Evolutionary conservation across 2,797 vertebrate genomes (phyloP).

Genomic region (Buphagus erythrorhynchus): DNA sequence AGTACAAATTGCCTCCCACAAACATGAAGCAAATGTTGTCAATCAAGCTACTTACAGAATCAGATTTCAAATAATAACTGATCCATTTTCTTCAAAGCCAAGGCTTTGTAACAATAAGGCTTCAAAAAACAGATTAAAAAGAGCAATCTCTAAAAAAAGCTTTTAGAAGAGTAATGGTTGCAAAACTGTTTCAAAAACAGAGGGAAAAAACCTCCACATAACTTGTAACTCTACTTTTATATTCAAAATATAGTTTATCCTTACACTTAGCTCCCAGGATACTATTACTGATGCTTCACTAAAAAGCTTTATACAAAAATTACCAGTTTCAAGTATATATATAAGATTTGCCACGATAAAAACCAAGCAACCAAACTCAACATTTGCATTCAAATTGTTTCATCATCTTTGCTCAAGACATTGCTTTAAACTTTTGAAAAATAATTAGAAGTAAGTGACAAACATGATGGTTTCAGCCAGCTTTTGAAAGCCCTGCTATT

Average conservation of each 20-base stretch:
- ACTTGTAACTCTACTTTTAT: neutral
- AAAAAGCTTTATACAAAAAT: neutral
- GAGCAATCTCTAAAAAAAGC: neutral
- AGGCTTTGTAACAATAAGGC: neutral
- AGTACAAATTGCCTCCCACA: neutral
- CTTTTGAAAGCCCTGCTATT: neutral
- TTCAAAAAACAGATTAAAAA: neutral
- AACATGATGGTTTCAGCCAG: neutral
- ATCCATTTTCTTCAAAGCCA: neutral
- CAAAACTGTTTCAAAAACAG: neutral
- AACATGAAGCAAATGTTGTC: neutral
- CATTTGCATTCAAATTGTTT: neutral
- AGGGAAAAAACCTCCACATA: rapidly evolving
- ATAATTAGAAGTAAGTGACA: neutral
- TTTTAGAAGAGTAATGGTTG: neutral
- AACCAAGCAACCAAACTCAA: neutral
- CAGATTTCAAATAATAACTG: neutral
- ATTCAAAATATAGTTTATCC: neutral
- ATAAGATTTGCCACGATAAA: neutral
- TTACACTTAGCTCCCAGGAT: neutral
- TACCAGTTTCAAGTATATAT: neutral
- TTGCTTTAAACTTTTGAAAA: neutral
- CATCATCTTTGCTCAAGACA: neutral
- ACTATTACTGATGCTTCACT: neutral
- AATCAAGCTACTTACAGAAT: neutral